Evolutionary conservation across 2,888 invertebrate genomes (phyloP).

Genomic region (Aphidoletes aphidimyza): DNA sequence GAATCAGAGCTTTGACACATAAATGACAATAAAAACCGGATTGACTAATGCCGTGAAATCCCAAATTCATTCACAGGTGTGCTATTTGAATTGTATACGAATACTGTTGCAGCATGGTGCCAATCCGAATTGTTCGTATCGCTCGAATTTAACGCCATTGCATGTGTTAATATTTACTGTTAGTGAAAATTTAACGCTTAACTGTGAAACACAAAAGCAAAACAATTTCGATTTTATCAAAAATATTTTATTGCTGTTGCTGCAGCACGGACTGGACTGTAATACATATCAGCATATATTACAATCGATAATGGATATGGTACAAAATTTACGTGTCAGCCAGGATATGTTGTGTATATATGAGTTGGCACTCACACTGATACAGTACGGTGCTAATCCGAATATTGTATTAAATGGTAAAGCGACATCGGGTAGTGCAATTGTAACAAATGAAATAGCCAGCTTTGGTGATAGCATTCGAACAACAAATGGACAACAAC

Average conservation of each 20-base stretch:
- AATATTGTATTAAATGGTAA: constrained; percentile 69
- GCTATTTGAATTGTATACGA: constrained; percentile 77
- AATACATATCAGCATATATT: constrained; percentile 77
- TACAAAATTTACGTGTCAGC: constrained; percentile 74
- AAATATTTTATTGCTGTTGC: constrained; percentile 72
- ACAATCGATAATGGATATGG: constrained; percentile 76
- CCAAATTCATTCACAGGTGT: constrained; percentile 67
- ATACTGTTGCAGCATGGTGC: constrained; percentile 77
- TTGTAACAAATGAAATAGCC: constrained; percentile 66
- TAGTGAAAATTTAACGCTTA: constrained; percentile 76
- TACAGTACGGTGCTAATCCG: constrained; percentile 81
- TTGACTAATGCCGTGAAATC: too few relatives aligned
- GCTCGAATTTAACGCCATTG: constrained; percentile 75
- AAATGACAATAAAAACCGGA: too few relatives aligned
- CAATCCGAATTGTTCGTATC: constrained; percentile 78
- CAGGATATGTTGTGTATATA: constrained; percentile 76
- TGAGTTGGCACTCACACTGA: constrained; percentile 75
- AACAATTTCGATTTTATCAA: constrained; percentile 77
- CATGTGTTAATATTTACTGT: constrained; percentile 78
- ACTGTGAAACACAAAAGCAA: constrained; percentile 74
- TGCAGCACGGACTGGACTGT: constrained; percentile 76
- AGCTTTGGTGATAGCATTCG: constrained; percentile 61
- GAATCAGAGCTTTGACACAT: too few relatives aligned
- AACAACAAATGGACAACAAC: constrained; percentile 5
- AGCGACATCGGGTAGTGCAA: constrained; percentile 64